These are phyloP conservation scores for Henricia sp. DNA, from an alignment of 53 echinoderm and acorn worm genomes.

Conservation along the genomic window DNA sequence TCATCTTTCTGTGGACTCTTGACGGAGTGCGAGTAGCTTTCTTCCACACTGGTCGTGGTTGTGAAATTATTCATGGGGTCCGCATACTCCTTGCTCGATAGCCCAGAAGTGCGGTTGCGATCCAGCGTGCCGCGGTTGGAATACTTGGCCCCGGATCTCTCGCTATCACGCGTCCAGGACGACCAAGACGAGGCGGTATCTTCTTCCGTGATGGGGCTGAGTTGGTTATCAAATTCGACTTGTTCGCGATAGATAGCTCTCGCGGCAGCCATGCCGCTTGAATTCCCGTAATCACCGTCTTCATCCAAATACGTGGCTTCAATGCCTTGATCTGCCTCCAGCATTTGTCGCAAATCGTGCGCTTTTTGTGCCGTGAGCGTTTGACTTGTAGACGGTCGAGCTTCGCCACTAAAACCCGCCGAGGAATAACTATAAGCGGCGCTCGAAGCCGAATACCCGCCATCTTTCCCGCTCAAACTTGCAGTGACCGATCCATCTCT, in stretches of 20 bases:
- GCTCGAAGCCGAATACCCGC: slow-evolving; percentile 43
- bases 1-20: slow-evolving; percentile 16
- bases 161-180: slow-evolving; percentile 68
- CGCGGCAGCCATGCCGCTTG: slow-evolving; percentile 27
- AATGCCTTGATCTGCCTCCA: slow-evolving; percentile 41
- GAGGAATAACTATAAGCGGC: slow-evolving; percentile 31
- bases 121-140: slow-evolving; percentile 9
- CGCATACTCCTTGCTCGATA: slow-evolving; percentile 21
- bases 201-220: slow-evolving; percentile 80
- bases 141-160: slow-evolving; percentile 29
- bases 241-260: slow-evolving; percentile 60
- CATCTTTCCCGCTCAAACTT: slow-evolving; percentile 25
- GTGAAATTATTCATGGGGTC: slow-evolving; percentile 60
- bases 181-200: slow-evolving; percentile 67
- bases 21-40: slow-evolving; percentile 24
- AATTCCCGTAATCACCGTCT: slow-evolving; percentile 7
- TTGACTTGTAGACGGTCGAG: neutral
- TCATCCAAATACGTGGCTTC: slow-evolving; percentile 21
- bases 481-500: slow-evolving; percentile 37
- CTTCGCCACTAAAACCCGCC: neutral
- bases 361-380: slow-evolving; percentile 55
- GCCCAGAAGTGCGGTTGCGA: slow-evolving; percentile 17
- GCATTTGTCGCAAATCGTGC: slow-evolving; percentile 62
- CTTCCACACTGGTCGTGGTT: slow-evolving; percentile 36
- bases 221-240: slow-evolving; percentile 76